These are phyloP conservation scores for Coccyzus lansbergi DNA, from an alignment of 2,797 vertebrate species.

Conservation along the genomic window DNA sequence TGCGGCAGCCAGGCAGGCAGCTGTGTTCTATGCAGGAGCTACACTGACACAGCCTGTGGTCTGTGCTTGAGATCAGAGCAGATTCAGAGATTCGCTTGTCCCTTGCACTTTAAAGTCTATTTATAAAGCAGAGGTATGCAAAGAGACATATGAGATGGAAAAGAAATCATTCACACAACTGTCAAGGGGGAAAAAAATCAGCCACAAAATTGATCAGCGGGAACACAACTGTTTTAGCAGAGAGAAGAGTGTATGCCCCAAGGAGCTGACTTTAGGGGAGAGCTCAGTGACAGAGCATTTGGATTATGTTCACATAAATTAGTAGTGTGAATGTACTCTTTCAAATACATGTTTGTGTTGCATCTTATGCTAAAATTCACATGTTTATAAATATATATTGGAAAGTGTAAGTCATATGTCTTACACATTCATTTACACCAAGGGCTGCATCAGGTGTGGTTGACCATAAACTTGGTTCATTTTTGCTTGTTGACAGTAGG, in stretches of 20 bases:
- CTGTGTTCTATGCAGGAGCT: not conserved
- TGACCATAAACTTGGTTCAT: not conserved
- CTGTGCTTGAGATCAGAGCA: not conserved
- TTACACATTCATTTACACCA: not conserved
- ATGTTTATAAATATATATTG: not conserved
- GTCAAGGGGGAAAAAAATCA: not conserved
- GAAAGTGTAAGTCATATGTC: not conserved
- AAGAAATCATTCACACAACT: not conserved
- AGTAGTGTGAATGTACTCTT: not conserved
- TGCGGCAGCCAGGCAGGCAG: not conserved
- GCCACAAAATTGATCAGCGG: not conserved
- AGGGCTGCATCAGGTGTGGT: not conserved
- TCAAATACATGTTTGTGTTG: not conserved
- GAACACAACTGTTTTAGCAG: not conserved
- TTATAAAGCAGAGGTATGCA: not conserved
- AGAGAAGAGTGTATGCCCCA: not conserved
- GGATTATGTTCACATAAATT: not conserved
- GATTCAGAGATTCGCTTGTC: not conserved
- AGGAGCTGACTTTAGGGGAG: not conserved
- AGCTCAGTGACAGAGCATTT: not conserved
- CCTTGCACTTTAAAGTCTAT: not conserved
- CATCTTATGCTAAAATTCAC: not conserved
- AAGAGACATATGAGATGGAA: not conserved
- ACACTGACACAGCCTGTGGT: not conserved
- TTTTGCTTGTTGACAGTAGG: not conserved